Evolutionary conservation across 2,888 invertebrate species (phyloP).

Genomic region (Prosopocoilus inquinatus): DNA sequence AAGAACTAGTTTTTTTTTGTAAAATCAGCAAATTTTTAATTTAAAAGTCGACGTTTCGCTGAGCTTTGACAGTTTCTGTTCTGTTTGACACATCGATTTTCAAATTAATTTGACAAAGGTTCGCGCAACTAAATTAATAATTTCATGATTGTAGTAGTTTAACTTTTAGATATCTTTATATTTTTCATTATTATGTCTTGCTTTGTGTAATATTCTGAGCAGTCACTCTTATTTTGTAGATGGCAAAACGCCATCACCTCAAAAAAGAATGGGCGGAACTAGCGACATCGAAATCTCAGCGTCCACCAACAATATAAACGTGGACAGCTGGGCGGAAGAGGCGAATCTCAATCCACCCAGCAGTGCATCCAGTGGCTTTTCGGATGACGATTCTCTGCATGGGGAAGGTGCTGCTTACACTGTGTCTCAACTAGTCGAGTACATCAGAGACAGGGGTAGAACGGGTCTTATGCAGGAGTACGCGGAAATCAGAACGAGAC

Average conservation of each 20-base stretch:
- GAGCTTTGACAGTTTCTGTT: no score
- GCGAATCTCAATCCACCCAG: slow-evolving; percentile 66
- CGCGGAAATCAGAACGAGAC: slow-evolving; percentile 77
- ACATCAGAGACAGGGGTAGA: slow-evolving; percentile 72
- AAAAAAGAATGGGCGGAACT: slow-evolving; percentile 45
- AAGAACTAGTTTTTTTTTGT: no score
- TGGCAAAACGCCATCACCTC: slow-evolving; percentile 48
- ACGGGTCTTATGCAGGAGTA: slow-evolving; percentile 85
- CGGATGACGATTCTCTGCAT: slow-evolving; percentile 85
- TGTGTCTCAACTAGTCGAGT: slow-evolving; percentile 73
- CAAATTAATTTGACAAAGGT: no score
- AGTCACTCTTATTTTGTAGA: slow-evolving; percentile 29
- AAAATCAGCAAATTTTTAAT: no score
- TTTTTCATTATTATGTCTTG: no score
- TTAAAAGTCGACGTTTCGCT: no score
- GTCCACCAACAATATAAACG: slow-evolving; percentile 45
- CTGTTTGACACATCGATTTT: no score
- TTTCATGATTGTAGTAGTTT: no score
- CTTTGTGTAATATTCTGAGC: no score
- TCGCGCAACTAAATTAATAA: no score
- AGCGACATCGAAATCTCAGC: slow-evolving; percentile 53
- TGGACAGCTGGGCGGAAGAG: slow-evolving; percentile 53
- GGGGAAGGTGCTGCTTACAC: slow-evolving; percentile 66
- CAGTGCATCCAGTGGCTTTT: slow-evolving; percentile 79
- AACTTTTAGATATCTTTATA: no score